Base-by-base conservation (phyloP, 2,113 vertebrate species). In the Brachypteracias leptosomus region DNA sequence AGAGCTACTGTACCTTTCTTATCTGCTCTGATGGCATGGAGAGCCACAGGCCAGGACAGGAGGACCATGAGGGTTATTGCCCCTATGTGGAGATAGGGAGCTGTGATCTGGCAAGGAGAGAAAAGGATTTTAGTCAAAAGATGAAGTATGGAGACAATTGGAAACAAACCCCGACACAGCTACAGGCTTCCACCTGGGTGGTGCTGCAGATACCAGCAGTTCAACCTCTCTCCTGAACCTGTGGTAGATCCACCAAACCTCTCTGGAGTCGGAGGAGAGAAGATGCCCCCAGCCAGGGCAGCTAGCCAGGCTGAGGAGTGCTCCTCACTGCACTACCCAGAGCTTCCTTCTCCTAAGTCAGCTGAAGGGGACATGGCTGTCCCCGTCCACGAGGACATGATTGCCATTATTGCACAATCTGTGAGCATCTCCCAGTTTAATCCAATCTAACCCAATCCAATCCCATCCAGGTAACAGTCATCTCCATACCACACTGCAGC, bases 31-130 rank as follows among this genome's bases (percentile, higher is more conserved):
- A 98, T 98, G 96, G 98, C 98, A 92, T 99, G 98, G 74, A 99
- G 92, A 4, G 98, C 98, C 79, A 98, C 95, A 1, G 99, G 98
- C 99, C 99, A 99, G 51, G 98, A 98, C 55, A 99, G 96, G 15
- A 98, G 62, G 1, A 98, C 97, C 98, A 99, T 98, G 9, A 98
- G 29, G 4, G 95, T 91, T 77, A 99, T 98, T 38, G 98, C 98
- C 14, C 97, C 98, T 84, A 99, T 36, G 4, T 99, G 99, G 40
- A 99, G 98, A 91, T 98, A 99, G 21, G 99, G 99, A 54, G 98
- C 98, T 2, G 99, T 99, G 74, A 99, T 97, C 99, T 99, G 88
- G 65, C 18, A 82, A 84, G 59, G 49, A 88, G 38, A 85, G 4
- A 74, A 94, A 68, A 36, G 13, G 10, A 51, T 47, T 87, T 79